These are phyloP conservation scores for Pipistrellus nathusii DNA, from an alignment of 2,797 vertebrate species.

Conservation along the genomic window DNA sequence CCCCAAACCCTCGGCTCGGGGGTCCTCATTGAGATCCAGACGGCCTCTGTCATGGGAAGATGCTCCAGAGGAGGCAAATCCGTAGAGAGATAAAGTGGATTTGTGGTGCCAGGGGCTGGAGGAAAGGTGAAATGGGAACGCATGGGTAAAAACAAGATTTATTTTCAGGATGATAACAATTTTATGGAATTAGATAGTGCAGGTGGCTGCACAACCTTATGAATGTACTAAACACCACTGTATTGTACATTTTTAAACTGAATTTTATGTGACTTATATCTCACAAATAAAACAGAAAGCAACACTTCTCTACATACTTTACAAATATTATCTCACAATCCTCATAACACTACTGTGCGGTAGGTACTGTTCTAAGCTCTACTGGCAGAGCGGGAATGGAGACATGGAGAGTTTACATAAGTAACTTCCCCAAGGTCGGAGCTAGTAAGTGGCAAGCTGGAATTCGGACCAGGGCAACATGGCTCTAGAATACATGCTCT, in stretches of 20 bases:
- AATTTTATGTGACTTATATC: background rate
- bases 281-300: background rate
- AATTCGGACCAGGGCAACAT: background rate
- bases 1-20: background rate
- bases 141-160: background rate
- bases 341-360: background rate
- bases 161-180: background rate
- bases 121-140: background rate
- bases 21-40: background rate
- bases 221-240: background rate
- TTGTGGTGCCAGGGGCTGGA: background rate
- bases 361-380: background rate
- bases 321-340: conserved; percentile 26
- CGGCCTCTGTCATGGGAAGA: background rate
- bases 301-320: background rate
- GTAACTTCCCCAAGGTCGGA: conserved; percentile 34
- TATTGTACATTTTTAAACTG: background rate
- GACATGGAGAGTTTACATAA: background rate
- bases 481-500: background rate
- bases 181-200: background rate
- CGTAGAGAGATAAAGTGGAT: background rate
- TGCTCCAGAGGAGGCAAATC: background rate
- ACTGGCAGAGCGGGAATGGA: background rate
- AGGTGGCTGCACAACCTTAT: background rate
- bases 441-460: background rate